Evolutionary conservation across 2,797 vertebrate genomes (phyloP).

Genomic region (Sebastes wilsoni): DNA sequence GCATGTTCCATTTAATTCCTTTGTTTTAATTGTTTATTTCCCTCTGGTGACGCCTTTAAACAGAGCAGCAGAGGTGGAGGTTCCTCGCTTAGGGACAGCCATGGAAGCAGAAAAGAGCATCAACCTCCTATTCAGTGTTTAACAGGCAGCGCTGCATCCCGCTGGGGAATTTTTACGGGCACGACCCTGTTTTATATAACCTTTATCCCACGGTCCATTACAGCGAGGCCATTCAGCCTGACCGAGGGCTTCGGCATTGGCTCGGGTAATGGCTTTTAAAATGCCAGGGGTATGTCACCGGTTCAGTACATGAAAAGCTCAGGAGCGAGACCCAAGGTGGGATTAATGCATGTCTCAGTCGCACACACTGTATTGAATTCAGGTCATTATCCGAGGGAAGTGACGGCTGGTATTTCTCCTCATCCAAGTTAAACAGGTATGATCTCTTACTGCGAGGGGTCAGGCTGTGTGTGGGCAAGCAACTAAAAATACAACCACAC

Average conservation of each 20-base stretch:
- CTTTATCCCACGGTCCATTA: neutral
- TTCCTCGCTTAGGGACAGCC: neutral
- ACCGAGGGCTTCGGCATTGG: neutral
- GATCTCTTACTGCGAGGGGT: neutral
- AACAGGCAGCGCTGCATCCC: neutral
- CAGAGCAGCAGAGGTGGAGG: neutral
- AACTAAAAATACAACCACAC: neutral
- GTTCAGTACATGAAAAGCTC: neutral
- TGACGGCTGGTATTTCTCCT: neutral
- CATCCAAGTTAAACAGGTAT: neutral
- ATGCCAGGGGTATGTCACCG: conserved; percentile 10
- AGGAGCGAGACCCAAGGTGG: neutral
- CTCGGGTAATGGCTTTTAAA: conserved; percentile 28
- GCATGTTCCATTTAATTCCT: neutral
- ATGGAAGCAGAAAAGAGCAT: neutral
- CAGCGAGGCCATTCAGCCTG: neutral
- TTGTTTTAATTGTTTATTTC: neutral
- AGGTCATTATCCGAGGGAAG: neutral
- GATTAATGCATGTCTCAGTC: conserved; percentile 5
- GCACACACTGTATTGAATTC: neutral
- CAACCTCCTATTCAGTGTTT: neutral
- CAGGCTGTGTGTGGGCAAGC: neutral
- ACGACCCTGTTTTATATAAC: neutral
- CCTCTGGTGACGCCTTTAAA: neutral
- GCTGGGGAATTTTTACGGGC: neutral